Percentiles rank a stretch among this genome's conserved stretches.
Conservation (phyloP, 1,140 invertebrate species). For the Calycopis cecrops region DNA sequence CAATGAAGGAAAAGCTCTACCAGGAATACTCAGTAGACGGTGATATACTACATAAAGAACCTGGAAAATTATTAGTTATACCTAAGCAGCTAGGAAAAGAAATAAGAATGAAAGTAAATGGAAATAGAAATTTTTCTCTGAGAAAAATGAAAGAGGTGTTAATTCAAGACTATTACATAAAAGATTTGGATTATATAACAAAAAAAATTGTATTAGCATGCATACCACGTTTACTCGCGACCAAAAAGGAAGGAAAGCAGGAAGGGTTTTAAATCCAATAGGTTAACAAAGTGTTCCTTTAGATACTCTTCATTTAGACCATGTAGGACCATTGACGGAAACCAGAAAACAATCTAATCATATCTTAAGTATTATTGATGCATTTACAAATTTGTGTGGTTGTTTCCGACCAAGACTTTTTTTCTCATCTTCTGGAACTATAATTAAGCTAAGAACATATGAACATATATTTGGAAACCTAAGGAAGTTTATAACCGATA, state of each 20-base stretch:
- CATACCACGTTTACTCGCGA: conserved; percentile 4
- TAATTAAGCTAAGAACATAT: not conserved
- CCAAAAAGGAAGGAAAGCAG: conserved; percentile 1
- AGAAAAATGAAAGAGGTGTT: conserved; percentile 21
- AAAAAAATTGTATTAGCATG: not conserved
- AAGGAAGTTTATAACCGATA: not conserved
- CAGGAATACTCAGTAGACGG: not conserved
- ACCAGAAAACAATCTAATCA: not conserved
- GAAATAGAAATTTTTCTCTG: conserved; percentile 21
- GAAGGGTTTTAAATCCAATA: conserved; percentile 3
- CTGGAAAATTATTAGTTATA: no score
- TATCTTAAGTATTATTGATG: not conserved
- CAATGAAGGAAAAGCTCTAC: conserved; percentile 5
- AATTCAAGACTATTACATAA: conserved; percentile 20
- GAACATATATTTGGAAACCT: not conserved
- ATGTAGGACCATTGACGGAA: not conserved
- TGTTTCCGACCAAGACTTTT: not conserved
- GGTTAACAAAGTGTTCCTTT: not conserved
- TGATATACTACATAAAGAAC: no score
- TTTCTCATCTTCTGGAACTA: not conserved
- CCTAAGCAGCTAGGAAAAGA: no score
- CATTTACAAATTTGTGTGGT: not conserved
- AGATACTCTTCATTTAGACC: conserved; percentile 6
- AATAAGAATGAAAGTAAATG: no score
- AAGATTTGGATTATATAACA: conserved; percentile 35